A percentile compares a stretch with the other conserved stretches of the same genome.
phyloP scores from a whole-genome alignment of 92 coral and sea anemone species.

The Heteractis magnifica region DNA sequence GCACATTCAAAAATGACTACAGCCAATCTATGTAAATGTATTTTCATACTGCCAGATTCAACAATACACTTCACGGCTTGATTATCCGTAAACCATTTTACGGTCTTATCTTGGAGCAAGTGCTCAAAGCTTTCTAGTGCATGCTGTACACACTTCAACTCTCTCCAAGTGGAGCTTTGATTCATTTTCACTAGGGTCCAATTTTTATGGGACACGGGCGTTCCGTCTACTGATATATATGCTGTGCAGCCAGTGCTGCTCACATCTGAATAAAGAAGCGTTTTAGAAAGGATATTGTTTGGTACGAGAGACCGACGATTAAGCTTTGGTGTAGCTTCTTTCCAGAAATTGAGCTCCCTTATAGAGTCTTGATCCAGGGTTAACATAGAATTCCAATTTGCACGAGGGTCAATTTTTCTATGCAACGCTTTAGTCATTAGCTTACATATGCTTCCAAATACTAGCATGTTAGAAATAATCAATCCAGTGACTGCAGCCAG shows the following conservation, averaged over 20 bases:
- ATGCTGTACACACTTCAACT: slow-evolving; percentile 31
- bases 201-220: slow-evolving; percentile 42
- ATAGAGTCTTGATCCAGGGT: slow-evolving; percentile 19
- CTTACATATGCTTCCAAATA: slow-evolving; percentile 43
- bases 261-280: slow-evolving; percentile 53
- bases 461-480: slow-evolving; percentile 21
- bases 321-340: slow-evolving; percentile 13
- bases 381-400: slow-evolving; percentile 6
- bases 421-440: slow-evolving; percentile 33
- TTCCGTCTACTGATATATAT: slow-evolving; percentile 41
- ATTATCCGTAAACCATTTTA: slow-evolving; percentile 65
- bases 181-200: slow-evolving; percentile 14
- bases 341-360: slow-evolving; percentile 51
- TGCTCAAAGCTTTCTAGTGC: slow-evolving; percentile 39
- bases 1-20: slow-evolving; percentile 22
- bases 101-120: slow-evolving; percentile 8
- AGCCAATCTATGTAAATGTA: slow-evolving; percentile 46
- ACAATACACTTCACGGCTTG: slow-evolving; percentile 48
- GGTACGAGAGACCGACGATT: slow-evolving; percentile 28
- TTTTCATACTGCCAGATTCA: slow-evolving; percentile 57
- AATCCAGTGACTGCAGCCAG: slow-evolving; percentile 43
- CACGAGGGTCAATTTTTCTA: slow-evolving; percentile 6
- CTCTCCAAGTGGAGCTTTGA: slow-evolving; percentile 64
- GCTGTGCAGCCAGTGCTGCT: slow-evolving; percentile 63
- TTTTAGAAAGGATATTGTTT: slow-evolving; percentile 7